A percentile compares a stretch with the other conserved stretches of the same genome.
Evolutionary conservation across 2,888 invertebrate genomes (phyloP).

Genomic region (Phanerotoma sp.): DNA sequence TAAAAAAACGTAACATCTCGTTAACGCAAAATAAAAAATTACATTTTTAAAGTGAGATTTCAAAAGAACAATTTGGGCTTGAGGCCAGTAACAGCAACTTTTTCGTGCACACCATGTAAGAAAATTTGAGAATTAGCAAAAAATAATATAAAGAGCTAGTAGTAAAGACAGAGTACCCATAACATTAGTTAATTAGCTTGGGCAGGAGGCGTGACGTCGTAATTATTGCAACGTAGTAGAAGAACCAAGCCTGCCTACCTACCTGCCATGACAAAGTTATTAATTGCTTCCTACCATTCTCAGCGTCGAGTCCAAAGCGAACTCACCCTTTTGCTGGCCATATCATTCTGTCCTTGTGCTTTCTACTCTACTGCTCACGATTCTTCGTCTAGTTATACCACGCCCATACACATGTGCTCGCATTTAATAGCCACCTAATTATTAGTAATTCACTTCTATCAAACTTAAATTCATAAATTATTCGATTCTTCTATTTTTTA

Average conservation of each 20-base stretch:
- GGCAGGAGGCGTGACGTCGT: constrained; percentile 55
- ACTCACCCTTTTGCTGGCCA: constrained; percentile 35
- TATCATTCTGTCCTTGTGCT: constrained; percentile 28
- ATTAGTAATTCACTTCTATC: constrained; percentile 41
- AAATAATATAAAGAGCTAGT: constrained; percentile 24
- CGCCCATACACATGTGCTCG: constrained; percentile 21
- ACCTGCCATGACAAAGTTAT: constrained; percentile 55
- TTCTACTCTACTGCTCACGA: constrained; percentile 15
- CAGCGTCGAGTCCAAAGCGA: constrained; percentile 39
- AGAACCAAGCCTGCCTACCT: constrained; percentile 36
- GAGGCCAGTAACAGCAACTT: not conserved
- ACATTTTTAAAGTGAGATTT: not conserved
- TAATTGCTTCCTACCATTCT: constrained; percentile 56
- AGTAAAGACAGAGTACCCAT: constrained; percentile 19
- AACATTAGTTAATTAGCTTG: constrained; percentile 51
- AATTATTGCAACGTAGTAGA: constrained; percentile 54
- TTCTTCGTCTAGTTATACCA: constrained; percentile 11
- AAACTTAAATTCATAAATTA: not conserved
- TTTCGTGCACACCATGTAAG: constrained; percentile 14
- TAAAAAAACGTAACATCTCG: not conserved
- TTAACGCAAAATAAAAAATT: constrained; percentile 6
- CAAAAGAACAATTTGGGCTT: not conserved
- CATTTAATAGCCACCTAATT: constrained; percentile 39
- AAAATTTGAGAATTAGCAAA: constrained; percentile 36
- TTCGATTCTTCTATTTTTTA: not conserved